Base-by-base conservation (phyloP, 2,113 vertebrate species). In the Leiothrix lutea region DNA sequence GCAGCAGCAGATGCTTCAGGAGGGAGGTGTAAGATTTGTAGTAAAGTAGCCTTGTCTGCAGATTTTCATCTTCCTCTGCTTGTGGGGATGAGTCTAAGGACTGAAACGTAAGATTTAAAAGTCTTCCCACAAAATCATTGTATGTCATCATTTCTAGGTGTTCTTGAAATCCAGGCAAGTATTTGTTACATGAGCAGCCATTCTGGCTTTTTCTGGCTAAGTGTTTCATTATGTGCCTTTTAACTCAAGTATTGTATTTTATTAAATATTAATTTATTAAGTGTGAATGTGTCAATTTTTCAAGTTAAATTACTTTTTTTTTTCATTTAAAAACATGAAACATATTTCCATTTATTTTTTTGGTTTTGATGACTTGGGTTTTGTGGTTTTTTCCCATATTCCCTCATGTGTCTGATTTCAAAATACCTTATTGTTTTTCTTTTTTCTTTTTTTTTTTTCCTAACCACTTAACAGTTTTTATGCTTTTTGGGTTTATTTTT, bases 1-100 rank as follows among this genome's bases (percentile, higher is more conserved):
- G 77, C 93, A 71, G 47, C 12, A 89, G 65, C 87, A 95, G 93
- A 67, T 91, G 92, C 84, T 89, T 67, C 57, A 84, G 77, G 44
- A 92, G 35, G 69, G 85, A 92, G 44, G 57, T 84, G 69, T 86
- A 84, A 92, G 73, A 51, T 83, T 9, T 71, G 38, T 71, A 67
- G 69, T 56, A 75, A 53, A 35, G 24, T 44, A 51, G 24, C 28
- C 64, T 90, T 90, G 31, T 38, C 80, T 86, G 64, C 15, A 57
- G 26, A 21, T 78, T 77, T 61, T 79, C 40, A 21, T 71, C 84
- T 87, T 86, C 42, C 44, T 78, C 23, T 50, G 35, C 40, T 53
- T 62, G 9, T 80, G 19, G 21, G 47, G 21, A 58, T 1, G 10
- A 82, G 23, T 50, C 48, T 65, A 15, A 70, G 48, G 47, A 87